Percentiles rank a stretch among this genome's conserved stretches.
Conservation (phyloP, 2,888 invertebrate genomes). For the Epirrhoe tristata region DNA sequence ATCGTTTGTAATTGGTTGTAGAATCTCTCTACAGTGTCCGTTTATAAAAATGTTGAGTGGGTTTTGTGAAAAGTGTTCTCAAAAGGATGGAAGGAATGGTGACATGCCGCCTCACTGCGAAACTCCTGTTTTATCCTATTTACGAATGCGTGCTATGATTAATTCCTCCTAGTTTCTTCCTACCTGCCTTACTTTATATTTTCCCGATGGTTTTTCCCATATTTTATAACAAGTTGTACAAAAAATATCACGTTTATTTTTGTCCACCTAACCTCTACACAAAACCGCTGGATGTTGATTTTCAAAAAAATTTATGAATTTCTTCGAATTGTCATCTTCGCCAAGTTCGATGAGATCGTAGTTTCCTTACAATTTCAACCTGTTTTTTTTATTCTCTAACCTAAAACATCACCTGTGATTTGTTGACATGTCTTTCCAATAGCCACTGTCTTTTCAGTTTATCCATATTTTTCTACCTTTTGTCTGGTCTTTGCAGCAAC, state of each 20-base stretch:
- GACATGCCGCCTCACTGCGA: constrained; percentile 62
- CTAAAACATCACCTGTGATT: constrained; percentile 24
- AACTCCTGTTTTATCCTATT: constrained; percentile 45
- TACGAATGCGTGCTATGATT: constrained; percentile 14
- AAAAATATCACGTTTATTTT: constrained; percentile 34
- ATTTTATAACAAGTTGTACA: constrained; percentile 4
- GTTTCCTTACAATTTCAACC: background rate
- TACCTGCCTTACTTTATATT: background rate
- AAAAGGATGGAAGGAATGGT: constrained; percentile 46
- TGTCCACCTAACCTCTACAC: constrained; percentile 51
- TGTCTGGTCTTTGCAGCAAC: background rate
- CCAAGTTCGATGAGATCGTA: background rate
- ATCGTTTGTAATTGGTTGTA: constrained; percentile 46
- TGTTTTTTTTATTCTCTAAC: constrained; percentile 8
- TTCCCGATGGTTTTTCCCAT: background rate
- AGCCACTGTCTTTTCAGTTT: constrained; percentile 2
- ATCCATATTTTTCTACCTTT: background rate
- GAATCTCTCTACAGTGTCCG: constrained; percentile 57
- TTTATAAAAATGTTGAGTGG: constrained; percentile 53
- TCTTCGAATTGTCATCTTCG: too few species aligned
- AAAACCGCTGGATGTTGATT: background rate
- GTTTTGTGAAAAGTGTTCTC: constrained; percentile 63
- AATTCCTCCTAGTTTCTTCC: background rate
- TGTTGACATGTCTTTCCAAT: constrained; percentile 26
- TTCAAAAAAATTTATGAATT: too few species aligned